Evolutionary conservation across 2,888 invertebrate species (phyloP), one percentile per base, ranked within the genome.

Genomic region (Amphipyra berbera): DNA sequence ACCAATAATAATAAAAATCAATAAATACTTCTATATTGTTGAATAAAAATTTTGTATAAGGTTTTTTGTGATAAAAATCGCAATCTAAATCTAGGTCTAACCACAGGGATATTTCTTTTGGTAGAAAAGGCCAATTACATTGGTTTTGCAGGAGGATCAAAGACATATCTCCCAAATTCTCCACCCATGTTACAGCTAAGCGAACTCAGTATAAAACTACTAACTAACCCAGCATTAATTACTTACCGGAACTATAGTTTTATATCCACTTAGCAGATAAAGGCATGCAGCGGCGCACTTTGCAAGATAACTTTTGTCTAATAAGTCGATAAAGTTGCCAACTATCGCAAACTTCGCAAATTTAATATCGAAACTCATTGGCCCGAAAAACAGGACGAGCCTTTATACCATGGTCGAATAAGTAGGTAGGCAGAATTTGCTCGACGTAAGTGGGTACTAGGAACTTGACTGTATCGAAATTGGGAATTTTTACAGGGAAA

Each of bases 281-380:
- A 68, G 61, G 66, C 64, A 48, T 73, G 71, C 71, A 71, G 14
- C 49, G 54, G 49, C 49, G 57, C 66, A 63, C 52, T 68, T 42
- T 44, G 54, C 46, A 52, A 73, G 78, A 82, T 76, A 84, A 84
- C 72, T 82, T 68, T 82, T 70, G 62, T 58, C 79, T 78, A 83
- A 82, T 83, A 84, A 82, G 82, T 76, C 73, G 73, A 72, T 73
- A 69, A 81, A 83, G 82, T 84, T 74, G 49, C 65, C 48, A 82
- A 84, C 85, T 82, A 81, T 79, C 72, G 65, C 46, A 63, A 85
- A 84, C 74, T 84, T 79, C 62, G 70, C 63, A 76, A 82, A 84
- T 84, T 84, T 84, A 83, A 84, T 82, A 84, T 80, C 78, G 78
- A 72, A 78, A 76, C 66, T 77, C 82, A 81, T 73, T 83, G 81